Conservation (phyloP, 2,797 vertebrate genomes). For the Phoebastria nigripes region DNA sequence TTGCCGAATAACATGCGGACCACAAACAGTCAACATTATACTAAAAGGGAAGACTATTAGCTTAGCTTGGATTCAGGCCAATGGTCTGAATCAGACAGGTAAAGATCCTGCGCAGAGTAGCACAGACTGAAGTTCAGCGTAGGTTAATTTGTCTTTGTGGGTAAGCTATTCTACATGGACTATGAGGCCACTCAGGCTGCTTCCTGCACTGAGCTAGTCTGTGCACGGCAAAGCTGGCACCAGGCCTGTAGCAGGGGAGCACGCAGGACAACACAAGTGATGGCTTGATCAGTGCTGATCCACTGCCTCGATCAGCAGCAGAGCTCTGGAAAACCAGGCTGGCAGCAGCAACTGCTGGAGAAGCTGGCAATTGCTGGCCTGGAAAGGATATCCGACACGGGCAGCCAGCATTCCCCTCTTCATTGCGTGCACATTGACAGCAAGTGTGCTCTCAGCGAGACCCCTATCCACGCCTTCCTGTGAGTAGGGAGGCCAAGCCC, state of each 20-base stretch:
- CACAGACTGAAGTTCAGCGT: not conserved
- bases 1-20: not conserved
- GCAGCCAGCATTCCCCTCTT: not conserved
- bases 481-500: not conserved
- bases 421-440: not conserved
- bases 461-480: rapidly evolving
- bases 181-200: not conserved
- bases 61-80: not conserved
- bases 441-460: not conserved
- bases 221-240: not conserved
- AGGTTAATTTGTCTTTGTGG: not conserved
- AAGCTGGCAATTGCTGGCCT: not conserved
- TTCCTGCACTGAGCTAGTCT: not conserved
- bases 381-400: not conserved
- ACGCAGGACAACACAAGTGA: not conserved
- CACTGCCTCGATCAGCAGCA: not conserved
- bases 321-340: not conserved
- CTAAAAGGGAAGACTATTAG: not conserved
- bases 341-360: not conserved
- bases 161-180: not conserved
- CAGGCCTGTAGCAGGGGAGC: not conserved
- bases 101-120: not conserved
- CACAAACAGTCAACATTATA: not conserved
- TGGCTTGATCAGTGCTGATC: too few relatives aligned
- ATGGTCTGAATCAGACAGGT: not conserved